Evolutionary conservation across 2,888 invertebrate species (phyloP).

Genomic region (Chesias legatella): DNA sequence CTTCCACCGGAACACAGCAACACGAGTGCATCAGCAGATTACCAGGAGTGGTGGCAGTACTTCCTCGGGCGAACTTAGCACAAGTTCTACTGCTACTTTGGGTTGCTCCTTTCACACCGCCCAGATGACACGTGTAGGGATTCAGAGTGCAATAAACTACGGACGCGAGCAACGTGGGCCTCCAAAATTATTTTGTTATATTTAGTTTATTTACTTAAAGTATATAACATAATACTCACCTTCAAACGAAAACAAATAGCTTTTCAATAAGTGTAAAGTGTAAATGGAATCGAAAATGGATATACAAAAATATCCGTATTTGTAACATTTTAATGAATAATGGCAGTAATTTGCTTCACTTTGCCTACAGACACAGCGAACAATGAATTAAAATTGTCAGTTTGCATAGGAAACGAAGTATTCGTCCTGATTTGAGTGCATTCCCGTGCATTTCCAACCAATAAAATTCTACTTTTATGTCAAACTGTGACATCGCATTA

Average conservation of each 20-base stretch:
- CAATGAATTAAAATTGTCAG: conserved; percentile 21
- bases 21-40: too few relatives aligned
- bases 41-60: too few relatives aligned
- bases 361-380: conserved; percentile 9
- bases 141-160: too few relatives aligned
- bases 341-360: conserved; percentile 9
- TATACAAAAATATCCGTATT: conserved; percentile 8
- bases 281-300: conserved; percentile 1
- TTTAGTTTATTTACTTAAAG: too few relatives aligned
- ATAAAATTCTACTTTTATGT: conserved; percentile 16
- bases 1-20: too few relatives aligned
- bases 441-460: conserved; percentile 16
- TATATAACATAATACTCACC: too few relatives aligned
- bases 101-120: too few relatives aligned
- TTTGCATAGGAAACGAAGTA: conserved; percentile 19
- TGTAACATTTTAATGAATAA: conserved; percentile 10
- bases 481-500: conserved; percentile 18
- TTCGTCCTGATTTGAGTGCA: conserved; percentile 23
- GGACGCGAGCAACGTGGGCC: too few relatives aligned
- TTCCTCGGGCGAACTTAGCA: too few relatives aligned
- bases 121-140: too few relatives aligned
- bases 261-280: background rate
- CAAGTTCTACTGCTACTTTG: too few relatives aligned
- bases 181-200: too few relatives aligned
- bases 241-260: background rate